Conservation (phyloP, 2,797 vertebrate genomes). For the Gambelia wislizenii region DNA sequence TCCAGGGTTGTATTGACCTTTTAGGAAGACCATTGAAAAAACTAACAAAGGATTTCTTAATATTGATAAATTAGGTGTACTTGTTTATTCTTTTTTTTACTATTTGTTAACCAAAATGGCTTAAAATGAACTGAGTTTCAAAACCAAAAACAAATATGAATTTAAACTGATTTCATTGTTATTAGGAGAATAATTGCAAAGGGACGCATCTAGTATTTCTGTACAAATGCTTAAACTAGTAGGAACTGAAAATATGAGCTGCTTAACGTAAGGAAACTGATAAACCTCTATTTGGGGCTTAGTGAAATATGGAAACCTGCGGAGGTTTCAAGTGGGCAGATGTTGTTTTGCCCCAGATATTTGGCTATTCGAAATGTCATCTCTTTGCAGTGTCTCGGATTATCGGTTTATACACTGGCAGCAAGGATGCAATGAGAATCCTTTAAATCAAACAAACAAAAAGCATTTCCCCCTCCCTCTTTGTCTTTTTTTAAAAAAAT, state of each 20-base stretch:
- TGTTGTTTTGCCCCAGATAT: constrained; percentile 33
- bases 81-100: not conserved
- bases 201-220: not conserved
- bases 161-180: not conserved
- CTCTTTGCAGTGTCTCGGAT: constrained; percentile 14
- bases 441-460: constrained; percentile 17
- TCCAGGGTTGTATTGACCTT: not conserved
- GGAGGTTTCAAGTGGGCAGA: constrained; percentile 12
- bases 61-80: not conserved
- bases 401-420: constrained; percentile 22
- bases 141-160: not conserved
- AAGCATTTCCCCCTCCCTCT: not conserved
- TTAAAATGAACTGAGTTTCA: not conserved
- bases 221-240: not conserved
- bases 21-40: not conserved
- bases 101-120: not conserved
- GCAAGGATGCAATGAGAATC: not conserved
- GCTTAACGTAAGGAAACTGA: constrained; percentile 23
- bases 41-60: not conserved
- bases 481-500: not conserved
- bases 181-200: not conserved
- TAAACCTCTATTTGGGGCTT: constrained; percentile 15
- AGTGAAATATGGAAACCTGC: constrained; percentile 14
- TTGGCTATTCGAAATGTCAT: constrained; percentile 16
- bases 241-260: not conserved